Conservation (phyloP, 2,113 vertebrate species). For the Salvelinus fontinalis region DNA sequence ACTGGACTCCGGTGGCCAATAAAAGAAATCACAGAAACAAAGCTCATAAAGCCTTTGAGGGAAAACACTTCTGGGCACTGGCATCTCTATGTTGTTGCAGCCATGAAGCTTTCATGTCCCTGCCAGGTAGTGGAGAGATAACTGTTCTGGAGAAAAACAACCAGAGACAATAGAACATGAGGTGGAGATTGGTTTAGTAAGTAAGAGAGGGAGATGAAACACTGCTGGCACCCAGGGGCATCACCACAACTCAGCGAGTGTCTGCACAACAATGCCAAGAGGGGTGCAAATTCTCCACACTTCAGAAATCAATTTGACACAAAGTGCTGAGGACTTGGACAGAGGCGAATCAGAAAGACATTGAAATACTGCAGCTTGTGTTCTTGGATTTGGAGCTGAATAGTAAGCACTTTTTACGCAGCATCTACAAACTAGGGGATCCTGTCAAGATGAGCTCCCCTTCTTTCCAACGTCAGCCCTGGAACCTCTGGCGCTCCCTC, state of each 20-base stretch:
- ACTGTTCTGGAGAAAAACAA: constrained; percentile 65
- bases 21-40: background rate
- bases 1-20: background rate
- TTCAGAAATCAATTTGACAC: constrained; percentile 75
- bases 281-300: constrained; percentile 68
- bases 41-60: background rate
- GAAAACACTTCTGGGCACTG: background rate
- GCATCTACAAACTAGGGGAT: constrained; percentile 60
- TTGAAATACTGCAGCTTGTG: constrained; percentile 68
- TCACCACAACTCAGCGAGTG: constrained; percentile 61
- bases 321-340: constrained; percentile 65
- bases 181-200: constrained; percentile 70
- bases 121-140: constrained; percentile 64
- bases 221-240: constrained; percentile 65
- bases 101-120: constrained; percentile 52
- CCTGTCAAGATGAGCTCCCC: constrained; percentile 49
- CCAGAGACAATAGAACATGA: constrained; percentile 70
- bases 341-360: constrained; percentile 57
- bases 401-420: constrained; percentile 46
- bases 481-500: constrained; percentile 52
- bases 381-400: constrained; percentile 71
- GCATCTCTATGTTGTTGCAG: constrained; percentile 46
- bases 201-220: constrained; percentile 56
- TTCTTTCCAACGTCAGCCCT: constrained; percentile 33
- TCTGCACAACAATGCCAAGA: constrained; percentile 69